phyloP scores from a whole-genome alignment of 2,888 invertebrate genomes.

The Allacma fusca region DNA sequence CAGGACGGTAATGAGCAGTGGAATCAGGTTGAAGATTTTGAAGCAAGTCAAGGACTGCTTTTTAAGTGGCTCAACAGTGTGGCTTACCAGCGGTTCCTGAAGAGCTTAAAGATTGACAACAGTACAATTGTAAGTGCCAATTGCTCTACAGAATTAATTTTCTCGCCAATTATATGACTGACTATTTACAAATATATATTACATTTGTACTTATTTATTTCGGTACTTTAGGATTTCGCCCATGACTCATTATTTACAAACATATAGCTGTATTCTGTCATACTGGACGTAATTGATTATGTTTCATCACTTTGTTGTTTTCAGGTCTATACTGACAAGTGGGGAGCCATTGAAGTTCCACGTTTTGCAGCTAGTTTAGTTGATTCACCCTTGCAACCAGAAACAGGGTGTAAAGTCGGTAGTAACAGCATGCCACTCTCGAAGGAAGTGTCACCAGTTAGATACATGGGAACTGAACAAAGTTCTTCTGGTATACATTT shows the following conservation, averaged over 20 bases:
- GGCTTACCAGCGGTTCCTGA: slow-evolving; percentile 52
- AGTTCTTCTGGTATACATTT: background rate
- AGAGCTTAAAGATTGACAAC: slow-evolving; percentile 55
- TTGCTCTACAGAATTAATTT: background rate
- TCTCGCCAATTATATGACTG: background rate
- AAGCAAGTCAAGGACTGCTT: slow-evolving; percentile 56
- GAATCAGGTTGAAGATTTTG: slow-evolving; percentile 57
- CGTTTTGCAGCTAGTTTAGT: slow-evolving; percentile 59
- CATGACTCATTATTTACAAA: no score
- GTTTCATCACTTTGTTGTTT: no score
- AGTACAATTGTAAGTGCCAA: slow-evolving; percentile 54
- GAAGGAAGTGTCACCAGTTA: background rate
- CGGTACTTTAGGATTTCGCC: no score
- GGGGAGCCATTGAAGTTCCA: slow-evolving; percentile 59
- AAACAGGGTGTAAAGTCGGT: slow-evolving; percentile 23
- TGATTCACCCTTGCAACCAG: slow-evolving; percentile 54
- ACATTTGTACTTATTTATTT: no score
- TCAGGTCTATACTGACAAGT: slow-evolving; percentile 55
- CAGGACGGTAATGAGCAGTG: slow-evolving; percentile 45
- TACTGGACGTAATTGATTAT: no score
- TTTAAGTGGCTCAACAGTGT: slow-evolving; percentile 57
- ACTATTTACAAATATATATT: no score
- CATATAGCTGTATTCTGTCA: no score
- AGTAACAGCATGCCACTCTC: background rate
- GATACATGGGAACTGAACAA: background rate